Evolutionary conservation across 2,797 vertebrate genomes (phyloP), one percentile per base, ranked within the genome.

Genomic region (Mionectes olivaceus): DNA sequence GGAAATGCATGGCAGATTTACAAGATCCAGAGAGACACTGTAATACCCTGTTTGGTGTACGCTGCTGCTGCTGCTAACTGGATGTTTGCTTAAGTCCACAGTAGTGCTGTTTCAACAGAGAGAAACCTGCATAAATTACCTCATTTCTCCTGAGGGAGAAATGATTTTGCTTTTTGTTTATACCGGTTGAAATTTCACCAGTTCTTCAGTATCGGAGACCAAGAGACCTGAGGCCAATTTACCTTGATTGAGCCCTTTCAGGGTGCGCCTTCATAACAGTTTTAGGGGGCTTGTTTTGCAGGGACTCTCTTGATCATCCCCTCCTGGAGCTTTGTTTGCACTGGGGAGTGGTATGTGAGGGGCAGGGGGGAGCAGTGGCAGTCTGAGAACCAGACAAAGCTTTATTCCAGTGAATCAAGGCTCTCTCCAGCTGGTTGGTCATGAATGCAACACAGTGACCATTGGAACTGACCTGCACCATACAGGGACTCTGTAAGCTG

Each of bases 341-440:
- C 0, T 65, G 32, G 11, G 43, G 11, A 59, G 3, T 2, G 49
- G 41, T 24, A 22, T 32, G 32, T 0, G 1, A 75, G 37, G 49
- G 25, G 24, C 14, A 35, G 24, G 10, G 25, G 53, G 33, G 43
- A 57, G 35, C 18, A 83, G 8, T 44, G 22, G 10, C 3, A 1
- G 25, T 43, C 52, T 56, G 37, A 30, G 19, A 59, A 81, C 67
- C 59, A 43, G 19, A 32, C 0, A 8, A 30, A 64, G 23, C 24
- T 65, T 46, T 7, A 23, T 41, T 11, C 32, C 25, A 13, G 22
- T 59, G 41, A 44, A 70, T 43, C 22, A 8, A 61, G 41, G 35
- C 16, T 83, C 30, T 59, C 39, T 64, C 25, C 27, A 67, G 33
- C 43, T 70, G 57, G 24, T 37, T 68, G 55, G 1, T 19, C 71